Base-by-base conservation (phyloP, 2,888 invertebrate species). In the Pemphredon lugubris region DNA sequence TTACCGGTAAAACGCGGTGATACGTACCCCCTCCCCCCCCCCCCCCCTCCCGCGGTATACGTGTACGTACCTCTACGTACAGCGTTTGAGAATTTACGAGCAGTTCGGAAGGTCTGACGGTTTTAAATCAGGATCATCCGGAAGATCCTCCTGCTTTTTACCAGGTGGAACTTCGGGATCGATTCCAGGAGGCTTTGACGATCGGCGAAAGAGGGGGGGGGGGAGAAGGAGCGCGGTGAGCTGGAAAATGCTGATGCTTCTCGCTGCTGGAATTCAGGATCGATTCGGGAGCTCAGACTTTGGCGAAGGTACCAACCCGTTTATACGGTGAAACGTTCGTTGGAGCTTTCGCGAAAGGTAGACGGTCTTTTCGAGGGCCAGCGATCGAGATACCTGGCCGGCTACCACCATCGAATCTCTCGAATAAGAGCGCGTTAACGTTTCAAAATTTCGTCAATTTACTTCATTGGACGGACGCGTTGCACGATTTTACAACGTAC, bases 71-170 rank as follows among this genome's bases (percentile, higher is more conserved):
- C n/a, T n/a, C n/a, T 32, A 20, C 13, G n/a, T 40, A 42, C 21
- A 26, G 48, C 54, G 44, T 2, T 23, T 32, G 16, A 21, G 26
- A 61, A 39, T 61, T 40, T 20, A 50, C 54, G 44, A 45, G 42
- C 54, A 42, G n/a, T 42, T n/a, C 50, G 16, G 2, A 21, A 34
- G 48, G 51, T 14, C 44, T 51, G 40, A 48, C 48, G 58, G 23
- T 42, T 65, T 44, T 48, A 65, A 69, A 69, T 65, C 69, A 69
- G 58, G 69, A 69, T 69, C 42, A 69, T 64, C 64, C 64, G 53
- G 32, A 47, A 16, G 47, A 69, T 69, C 53, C 67, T 3, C 18
- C 34, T 14, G 51, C 44, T 63, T 55, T 68, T 61, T 39, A 54
- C 20, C 37, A n/a, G 9, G 30, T 11, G 20, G 23, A 37, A 53